Evolutionary conservation across 2,888 invertebrate species (phyloP).

Genomic region (Copidosoma aretas): DNA sequence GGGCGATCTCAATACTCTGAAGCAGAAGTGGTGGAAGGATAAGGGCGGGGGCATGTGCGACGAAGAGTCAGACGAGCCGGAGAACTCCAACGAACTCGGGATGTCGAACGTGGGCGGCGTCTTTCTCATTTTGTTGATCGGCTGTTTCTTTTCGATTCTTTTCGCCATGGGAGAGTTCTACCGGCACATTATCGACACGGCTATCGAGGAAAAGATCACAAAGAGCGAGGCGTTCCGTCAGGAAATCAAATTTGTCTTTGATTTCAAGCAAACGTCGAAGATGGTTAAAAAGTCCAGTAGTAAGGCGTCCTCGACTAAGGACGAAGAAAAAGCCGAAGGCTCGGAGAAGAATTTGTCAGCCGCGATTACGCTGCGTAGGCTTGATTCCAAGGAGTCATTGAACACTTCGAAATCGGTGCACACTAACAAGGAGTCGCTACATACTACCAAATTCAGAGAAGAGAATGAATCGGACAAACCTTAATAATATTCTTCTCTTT

Average conservation of each 20-base stretch:
- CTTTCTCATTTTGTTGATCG: conserved; percentile 82
- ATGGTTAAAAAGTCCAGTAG: conserved; percentile 65
- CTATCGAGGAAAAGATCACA: conserved; percentile 77
- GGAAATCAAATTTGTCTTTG: conserved; percentile 75
- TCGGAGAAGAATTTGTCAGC: neutral
- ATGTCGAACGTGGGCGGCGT: conserved; percentile 91
- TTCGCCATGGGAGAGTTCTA: conserved; percentile 85
- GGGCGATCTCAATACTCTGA: conserved; percentile 80
- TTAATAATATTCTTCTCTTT: no score
- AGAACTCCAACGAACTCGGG: conserved; percentile 70
- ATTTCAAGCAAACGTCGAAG: conserved; percentile 77
- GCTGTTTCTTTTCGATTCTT: conserved; percentile 74
- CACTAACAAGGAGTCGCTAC: no score
- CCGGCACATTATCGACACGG: conserved; percentile 80
- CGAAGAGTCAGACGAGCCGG: conserved; percentile 52
- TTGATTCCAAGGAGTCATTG: neutral
- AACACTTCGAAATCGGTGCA: neutral
- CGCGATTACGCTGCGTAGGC: neutral
- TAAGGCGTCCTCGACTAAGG: neutral
- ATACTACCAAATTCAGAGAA: no score
- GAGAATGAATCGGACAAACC: no score
- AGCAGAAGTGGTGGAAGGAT: conserved; percentile 89
- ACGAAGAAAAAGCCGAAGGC: neutral
- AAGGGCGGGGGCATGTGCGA: conserved; percentile 68
- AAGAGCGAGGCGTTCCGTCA: conserved; percentile 73